These are phyloP conservation scores for Collichthys lucidus DNA, from an alignment of 2,113 vertebrate species.

Conservation along the genomic window DNA sequence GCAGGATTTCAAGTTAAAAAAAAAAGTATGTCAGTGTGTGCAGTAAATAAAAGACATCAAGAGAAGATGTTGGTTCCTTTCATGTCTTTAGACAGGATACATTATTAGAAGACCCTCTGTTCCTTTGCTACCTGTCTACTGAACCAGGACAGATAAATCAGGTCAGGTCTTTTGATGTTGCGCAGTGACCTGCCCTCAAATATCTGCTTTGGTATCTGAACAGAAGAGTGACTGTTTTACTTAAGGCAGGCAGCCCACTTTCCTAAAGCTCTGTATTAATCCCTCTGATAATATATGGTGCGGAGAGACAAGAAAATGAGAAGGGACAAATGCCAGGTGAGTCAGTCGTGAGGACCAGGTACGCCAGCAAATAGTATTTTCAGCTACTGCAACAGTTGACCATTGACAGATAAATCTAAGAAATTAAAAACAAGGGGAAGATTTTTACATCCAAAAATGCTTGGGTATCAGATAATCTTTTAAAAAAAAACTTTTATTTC, in stretches of 20 bases:
- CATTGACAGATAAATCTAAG: background rate
- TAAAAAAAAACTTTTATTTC: too few relatives aligned
- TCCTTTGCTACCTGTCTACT: conserved; percentile 64
- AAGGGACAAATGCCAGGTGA: conserved; percentile 14
- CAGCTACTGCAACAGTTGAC: background rate
- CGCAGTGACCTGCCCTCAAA: conserved; percentile 56
- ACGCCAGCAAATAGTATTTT: background rate
- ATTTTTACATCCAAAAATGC: background rate
- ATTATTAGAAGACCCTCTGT: conserved; percentile 53
- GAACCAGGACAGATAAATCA: conserved; percentile 62
- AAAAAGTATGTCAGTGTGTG: conserved; percentile 4
- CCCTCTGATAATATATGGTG: conserved; percentile 29
- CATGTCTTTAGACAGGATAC: conserved; percentile 42
- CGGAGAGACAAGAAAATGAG: conserved; percentile 56
- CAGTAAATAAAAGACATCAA: conserved; percentile 35
- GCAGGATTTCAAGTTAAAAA: conserved; percentile 8
- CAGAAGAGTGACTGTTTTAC: conserved; percentile 64
- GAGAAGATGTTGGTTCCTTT: conserved; percentile 44
- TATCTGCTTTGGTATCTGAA: conserved; percentile 60
- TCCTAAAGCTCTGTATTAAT: conserved; percentile 57
- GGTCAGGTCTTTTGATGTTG: conserved; percentile 71
- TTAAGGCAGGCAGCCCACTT: conserved; percentile 23
- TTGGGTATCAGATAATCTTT: background rate
- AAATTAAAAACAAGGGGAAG: background rate
- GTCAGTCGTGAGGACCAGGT: background rate